These are phyloP conservation scores for Tipula helvola DNA, from an alignment of 2,888 invertebrate genomes.

Conservation along the genomic window DNA sequence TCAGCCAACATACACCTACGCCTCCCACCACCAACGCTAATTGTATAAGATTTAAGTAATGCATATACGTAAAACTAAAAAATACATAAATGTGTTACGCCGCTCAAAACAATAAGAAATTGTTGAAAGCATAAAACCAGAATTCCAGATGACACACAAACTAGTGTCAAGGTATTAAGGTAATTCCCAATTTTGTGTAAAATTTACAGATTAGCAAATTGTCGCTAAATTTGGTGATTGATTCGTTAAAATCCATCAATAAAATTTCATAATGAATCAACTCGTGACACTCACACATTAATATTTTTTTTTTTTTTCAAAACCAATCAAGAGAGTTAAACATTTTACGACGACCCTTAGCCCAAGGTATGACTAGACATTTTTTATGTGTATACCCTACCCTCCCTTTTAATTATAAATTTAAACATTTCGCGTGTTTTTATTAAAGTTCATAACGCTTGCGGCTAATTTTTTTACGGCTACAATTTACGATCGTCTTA, in stretches of 20 bases:
- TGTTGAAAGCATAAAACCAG: too few relatives aligned
- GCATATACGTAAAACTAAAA: too few relatives aligned
- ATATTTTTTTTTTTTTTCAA: neutral
- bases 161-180: too few relatives aligned
- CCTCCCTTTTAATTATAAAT: neutral
- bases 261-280: neutral
- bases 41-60: neutral
- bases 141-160: too few relatives aligned
- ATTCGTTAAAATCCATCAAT: too few relatives aligned
- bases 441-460: neutral
- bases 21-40: neutral
- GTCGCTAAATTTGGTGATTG: too few relatives aligned
- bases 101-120: too few relatives aligned
- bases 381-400: neutral
- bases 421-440: neutral
- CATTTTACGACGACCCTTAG: neutral
- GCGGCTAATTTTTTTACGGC: neutral
- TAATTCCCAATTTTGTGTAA: too few relatives aligned
- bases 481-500: neutral
- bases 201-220: too few relatives aligned
- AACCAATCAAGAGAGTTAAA: neutral
- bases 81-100: too few relatives aligned
- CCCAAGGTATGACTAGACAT: neutral
- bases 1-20: neutral
- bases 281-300: neutral